phyloP scores from a whole-genome alignment of 2,888 invertebrate species.

The Cephus runcator region DNA sequence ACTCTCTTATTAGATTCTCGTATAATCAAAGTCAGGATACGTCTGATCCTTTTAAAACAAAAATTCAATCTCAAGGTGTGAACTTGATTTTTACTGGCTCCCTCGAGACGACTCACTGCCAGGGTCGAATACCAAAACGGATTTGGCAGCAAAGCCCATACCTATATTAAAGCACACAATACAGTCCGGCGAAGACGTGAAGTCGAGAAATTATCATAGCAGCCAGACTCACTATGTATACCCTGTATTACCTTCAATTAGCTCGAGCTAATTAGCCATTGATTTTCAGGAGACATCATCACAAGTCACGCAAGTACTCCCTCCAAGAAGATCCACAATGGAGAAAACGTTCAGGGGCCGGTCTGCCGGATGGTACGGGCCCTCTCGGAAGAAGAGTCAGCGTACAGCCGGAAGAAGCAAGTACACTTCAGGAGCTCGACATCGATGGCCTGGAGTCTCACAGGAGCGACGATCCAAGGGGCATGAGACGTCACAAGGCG shows the following conservation, averaged over 20 bases:
- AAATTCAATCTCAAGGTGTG: constrained; percentile 2
- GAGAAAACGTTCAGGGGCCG: constrained; percentile 67
- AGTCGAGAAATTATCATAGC: neutral
- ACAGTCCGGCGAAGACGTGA: neutral
- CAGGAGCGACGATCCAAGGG: constrained; percentile 78
- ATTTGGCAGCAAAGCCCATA: constrained; percentile 33
- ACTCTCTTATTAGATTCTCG: neutral
- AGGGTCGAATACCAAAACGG: constrained; percentile 41
- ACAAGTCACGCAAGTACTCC: constrained; percentile 79
- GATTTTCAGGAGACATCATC: constrained; percentile 71
- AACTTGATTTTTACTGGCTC: constrained; percentile 25
- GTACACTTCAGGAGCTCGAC: constrained; percentile 79
- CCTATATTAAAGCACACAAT: neutral
- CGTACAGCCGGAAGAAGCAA: constrained; percentile 80
- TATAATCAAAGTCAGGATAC: neutral
- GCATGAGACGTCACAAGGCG: constrained; percentile 73
- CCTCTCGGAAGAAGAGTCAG: constrained; percentile 70
- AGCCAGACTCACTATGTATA: neutral
- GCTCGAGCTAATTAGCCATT: neutral
- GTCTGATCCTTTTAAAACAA: neutral
- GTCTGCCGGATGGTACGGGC: constrained; percentile 52
- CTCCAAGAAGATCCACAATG: constrained; percentile 77
- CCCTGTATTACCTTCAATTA: neutral
- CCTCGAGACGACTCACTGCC: constrained; percentile 34
- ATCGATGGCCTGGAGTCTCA: constrained; percentile 84